Evolutionary conservation across 1,140 invertebrate species (phyloP), one percentile per base, ranked within the genome.

Genomic region (Manduca sexta): DNA sequence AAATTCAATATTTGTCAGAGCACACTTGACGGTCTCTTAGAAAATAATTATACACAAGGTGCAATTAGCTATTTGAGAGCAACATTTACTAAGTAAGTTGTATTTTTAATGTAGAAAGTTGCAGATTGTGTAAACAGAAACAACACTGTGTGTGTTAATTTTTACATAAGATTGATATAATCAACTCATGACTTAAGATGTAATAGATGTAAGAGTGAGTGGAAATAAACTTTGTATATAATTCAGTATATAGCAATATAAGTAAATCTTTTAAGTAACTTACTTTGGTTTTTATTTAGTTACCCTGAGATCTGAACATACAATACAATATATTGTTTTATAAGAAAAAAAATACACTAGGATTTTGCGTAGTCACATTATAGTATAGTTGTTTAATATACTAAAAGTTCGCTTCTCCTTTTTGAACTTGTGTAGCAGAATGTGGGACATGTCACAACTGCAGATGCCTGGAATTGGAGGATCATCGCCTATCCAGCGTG

Each of bases 261-360:
- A 84, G 81, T 85, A 83, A 85, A 85, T 74, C 71, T 83, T 81
- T 81, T 79, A 83, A 83, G 74, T 81, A 79, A 80, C 54, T 80
- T 68, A 77, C 64, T 50, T 54, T 71, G 78, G 62, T 71, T 77
- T 83, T 78, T 76, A 76, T 81, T 83, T 76, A 49, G 48, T 30
- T 40, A 57, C 62, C 71, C 68, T 71, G 73, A 80, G 75, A 80
- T 79, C 77, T 83, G 81, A 85, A 83, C 45, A 40, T 40, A 46
- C 49, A 44, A 34, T 48, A 50, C 12, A 15, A 37, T 37, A 37
- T 15, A 37, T 12, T 18, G 11, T 41, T 41, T 41, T n/a, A n/a
- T n/a, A n/a, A n/a, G n/a, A n/a, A n/a, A n/a, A n/a, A n/a, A n/a
- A n/a, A n/a, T n/a, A n/a, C n/a, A n/a, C n/a, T 0, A 5, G 21